These are phyloP conservation scores for Sycophila texana DNA, from an alignment of 2,888 invertebrate species.

Conservation along the genomic window DNA sequence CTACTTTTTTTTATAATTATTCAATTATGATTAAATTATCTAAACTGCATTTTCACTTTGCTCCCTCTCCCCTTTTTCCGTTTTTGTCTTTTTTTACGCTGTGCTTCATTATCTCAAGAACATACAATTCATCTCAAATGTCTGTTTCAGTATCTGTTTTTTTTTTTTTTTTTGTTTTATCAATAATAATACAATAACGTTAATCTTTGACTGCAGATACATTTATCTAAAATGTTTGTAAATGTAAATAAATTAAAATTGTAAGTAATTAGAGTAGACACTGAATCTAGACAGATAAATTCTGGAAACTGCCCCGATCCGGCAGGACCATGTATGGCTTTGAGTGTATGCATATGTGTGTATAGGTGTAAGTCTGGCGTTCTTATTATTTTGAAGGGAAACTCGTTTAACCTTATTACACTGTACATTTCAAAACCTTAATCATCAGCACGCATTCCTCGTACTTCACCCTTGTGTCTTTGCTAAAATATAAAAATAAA, in stretches of 20 bases:
- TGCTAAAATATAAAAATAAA: slow-evolving; percentile 76
- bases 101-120: slow-evolving; percentile 44
- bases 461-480: slow-evolving; percentile 90
- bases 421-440: slow-evolving; percentile 70
- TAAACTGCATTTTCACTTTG: slow-evolving; percentile 59
- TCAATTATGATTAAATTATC: slow-evolving; percentile 62
- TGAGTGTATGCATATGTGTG: slow-evolving; percentile 63
- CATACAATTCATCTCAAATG: slow-evolving; percentile 52
- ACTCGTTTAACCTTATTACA: slow-evolving; percentile 72
- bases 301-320: slow-evolving; percentile 70
- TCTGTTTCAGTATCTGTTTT: slow-evolving; percentile 54
- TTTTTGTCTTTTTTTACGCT: slow-evolving; percentile 49
- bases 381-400: slow-evolving; percentile 66
- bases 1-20: slow-evolving; percentile 64
- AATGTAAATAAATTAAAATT: slow-evolving; percentile 74
- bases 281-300: slow-evolving; percentile 73
- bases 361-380: slow-evolving; percentile 52
- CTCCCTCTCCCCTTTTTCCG: slow-evolving; percentile 36
- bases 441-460: slow-evolving; percentile 91
- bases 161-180: slow-evolving; percentile 56
- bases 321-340: slow-evolving; percentile 68
- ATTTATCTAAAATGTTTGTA: slow-evolving; percentile 73
- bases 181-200: slow-evolving; percentile 59
- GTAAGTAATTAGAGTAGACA: slow-evolving; percentile 72
- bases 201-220: slow-evolving; percentile 70